Conservation (phyloP, 2,888 invertebrate genomes). For the Acanthosepion pharaonis region DNA sequence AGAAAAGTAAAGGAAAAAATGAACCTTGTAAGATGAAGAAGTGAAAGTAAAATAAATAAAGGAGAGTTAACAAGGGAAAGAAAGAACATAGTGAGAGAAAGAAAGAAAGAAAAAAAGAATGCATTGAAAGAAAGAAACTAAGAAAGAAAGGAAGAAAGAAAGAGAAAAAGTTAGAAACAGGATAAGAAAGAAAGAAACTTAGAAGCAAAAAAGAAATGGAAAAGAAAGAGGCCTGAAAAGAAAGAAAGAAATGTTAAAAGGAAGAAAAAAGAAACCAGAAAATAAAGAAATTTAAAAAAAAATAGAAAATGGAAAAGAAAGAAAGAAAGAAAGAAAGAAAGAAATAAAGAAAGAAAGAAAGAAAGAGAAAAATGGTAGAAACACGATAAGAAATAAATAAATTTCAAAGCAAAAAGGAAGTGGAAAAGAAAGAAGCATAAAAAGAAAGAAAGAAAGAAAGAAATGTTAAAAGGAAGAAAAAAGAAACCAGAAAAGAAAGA, state of each 20-base stretch:
- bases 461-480: no score
- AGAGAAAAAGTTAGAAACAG: neutral
- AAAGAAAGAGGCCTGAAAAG: neutral
- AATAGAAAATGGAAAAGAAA: no score
- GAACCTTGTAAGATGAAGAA: no score
- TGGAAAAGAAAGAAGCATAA: neutral
- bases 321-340: no score
- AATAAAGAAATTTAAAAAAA: neutral
- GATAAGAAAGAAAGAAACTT: neutral
- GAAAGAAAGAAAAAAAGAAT: neutral
- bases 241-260: neutral
- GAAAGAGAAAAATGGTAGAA: neutral
- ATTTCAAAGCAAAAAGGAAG: neutral
- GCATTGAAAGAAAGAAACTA: neutral
- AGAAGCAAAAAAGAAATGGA: neutral
- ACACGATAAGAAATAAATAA: neutral
- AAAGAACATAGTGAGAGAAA: neutral
- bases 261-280: neutral
- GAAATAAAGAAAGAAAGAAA: neutral
- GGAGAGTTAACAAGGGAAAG: neutral
- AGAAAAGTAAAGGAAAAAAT: no score
- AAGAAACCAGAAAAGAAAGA: no score
- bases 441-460: neutral
- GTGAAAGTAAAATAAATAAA: neutral
- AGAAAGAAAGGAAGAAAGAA: constrained; percentile 39